Evolutionary conservation across 2,113 vertebrate species (phyloP), one percentile per base, ranked within the genome.

Genomic region (Propithecus coquereli): DNA sequence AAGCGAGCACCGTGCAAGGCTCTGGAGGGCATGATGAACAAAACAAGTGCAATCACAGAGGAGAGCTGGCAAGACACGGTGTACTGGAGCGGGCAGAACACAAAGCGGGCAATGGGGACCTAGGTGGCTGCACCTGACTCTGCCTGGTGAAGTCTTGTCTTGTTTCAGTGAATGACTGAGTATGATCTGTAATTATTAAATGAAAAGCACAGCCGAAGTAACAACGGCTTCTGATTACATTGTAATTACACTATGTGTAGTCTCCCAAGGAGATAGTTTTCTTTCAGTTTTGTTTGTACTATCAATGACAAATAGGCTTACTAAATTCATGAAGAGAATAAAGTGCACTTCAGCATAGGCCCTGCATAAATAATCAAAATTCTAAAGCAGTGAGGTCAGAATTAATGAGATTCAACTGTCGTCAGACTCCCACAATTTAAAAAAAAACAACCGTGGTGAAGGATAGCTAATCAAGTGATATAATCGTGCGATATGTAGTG

Each of bases 191-290:
- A 59, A 94, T 91, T 87, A 80, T 70, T 68, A 84, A 86, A 70
- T n/a, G 83, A 94, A 71, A 84, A 71, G 45, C n/a, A 65, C 40
- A 52, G 76, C 52, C 70, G 45, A 87, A 66, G 30, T 37, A 47
- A 81, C 1, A 0, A 18, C n/a, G 13, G 80, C 74, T 45, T 81
- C 76, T 37, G 70, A 68, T 91, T 27, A 79, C 32, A 70, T 0
- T 59, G 65, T 81, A 94, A 96, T 96, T 50, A 87, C 84, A 73
- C 79, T 50, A 71, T n/a, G 59, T 89, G 83, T 66, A 50, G 68
- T 76, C 74, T 93, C 93, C 96, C 91, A n/a, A 94, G 95, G 95
- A 89, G 94, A 95, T 76, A 70, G 45, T 63, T 93, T 61, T 84
- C 79, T 94, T 84, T 63, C 92, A 37, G n/a, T 30, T 94, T 94